Conservation (phyloP, 1,140 invertebrate genomes). For the Cyclargus thomasi region DNA sequence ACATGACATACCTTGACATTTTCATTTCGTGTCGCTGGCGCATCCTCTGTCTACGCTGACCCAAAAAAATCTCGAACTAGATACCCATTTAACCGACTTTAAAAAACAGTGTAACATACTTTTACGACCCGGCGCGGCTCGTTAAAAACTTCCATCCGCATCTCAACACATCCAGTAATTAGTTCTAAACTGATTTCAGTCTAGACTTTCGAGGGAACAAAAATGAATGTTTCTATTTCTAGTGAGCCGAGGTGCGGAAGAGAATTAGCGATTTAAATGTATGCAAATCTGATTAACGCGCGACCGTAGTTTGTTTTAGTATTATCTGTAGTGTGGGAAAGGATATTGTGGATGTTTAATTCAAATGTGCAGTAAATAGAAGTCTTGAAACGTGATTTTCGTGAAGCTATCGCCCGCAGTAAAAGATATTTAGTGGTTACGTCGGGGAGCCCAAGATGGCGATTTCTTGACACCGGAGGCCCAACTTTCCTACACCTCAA, state of each 20-base stretch:
- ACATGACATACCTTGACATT: too few species aligned
- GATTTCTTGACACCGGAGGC: too few species aligned
- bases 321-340: constrained; percentile 5
- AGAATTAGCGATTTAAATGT: constrained; percentile 31
- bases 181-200: neutral
- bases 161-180: neutral
- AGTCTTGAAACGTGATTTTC: neutral
- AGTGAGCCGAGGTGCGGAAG: neutral
- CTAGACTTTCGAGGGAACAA: neutral
- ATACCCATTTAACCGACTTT: too few species aligned
- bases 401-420: too few species aligned
- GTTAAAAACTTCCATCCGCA: neutral
- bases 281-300: constrained; percentile 30
- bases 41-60: too few species aligned
- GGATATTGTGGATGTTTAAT: constrained; percentile 3
- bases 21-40: too few species aligned
- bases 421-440: too few species aligned
- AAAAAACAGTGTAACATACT: too few species aligned
- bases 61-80: too few species aligned
- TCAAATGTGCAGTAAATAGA: neutral
- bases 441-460: too few species aligned
- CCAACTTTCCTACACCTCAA: too few species aligned
- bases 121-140: neutral
- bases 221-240: constrained; percentile 10
- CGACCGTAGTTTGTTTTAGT: neutral